These are phyloP conservation scores for Xenopus laevis DNA, from an alignment of 2,113 vertebrate species.

Conservation along the genomic window DNA sequence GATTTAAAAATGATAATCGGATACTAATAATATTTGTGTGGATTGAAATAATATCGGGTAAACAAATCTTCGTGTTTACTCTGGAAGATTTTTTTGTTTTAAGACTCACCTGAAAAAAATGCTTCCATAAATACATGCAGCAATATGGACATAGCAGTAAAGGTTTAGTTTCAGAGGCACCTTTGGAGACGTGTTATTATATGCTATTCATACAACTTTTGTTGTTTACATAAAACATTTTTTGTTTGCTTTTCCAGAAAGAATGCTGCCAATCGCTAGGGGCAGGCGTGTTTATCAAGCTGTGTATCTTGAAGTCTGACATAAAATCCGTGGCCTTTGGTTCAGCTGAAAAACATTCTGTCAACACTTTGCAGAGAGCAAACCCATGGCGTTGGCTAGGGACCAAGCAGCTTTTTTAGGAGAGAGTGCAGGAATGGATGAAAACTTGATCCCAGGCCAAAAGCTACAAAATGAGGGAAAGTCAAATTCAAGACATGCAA, in stretches of 20 bases:
- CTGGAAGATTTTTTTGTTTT: conserved; percentile 21
- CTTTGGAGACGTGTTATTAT: conserved; percentile 58
- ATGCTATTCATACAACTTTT: conserved; percentile 57
- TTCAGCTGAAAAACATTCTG: conserved; percentile 79
- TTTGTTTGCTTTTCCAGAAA: conserved; percentile 83
- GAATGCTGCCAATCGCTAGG: conserved; percentile 77
- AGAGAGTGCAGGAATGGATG: conserved; percentile 38
- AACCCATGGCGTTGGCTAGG: conserved; percentile 55
- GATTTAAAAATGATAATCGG: too few species aligned
- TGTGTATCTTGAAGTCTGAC: conserved; percentile 80
- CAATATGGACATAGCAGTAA: conserved; percentile 49
- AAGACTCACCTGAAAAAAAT: conserved; percentile 35
- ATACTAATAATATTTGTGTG: too few species aligned
- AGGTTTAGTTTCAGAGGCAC: conserved; percentile 51
- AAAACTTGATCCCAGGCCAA: conserved; percentile 59
- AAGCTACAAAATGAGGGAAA: conserved; percentile 68
- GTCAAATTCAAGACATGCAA: conserved; percentile 61
- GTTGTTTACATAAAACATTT: conserved; percentile 70
- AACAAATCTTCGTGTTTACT: conserved; percentile 25
- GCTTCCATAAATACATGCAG: conserved; percentile 41
- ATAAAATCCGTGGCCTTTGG: conserved; percentile 76
- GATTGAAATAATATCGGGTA: neutral
- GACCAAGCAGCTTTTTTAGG: conserved; percentile 56
- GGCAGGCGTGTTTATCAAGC: conserved; percentile 84
- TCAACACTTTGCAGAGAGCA: conserved; percentile 74